Percentiles rank a stretch among this genome's conserved stretches.
phyloP scores from a whole-genome alignment of 2,888 invertebrate species.

The Ophonus ardosiacus region DNA sequence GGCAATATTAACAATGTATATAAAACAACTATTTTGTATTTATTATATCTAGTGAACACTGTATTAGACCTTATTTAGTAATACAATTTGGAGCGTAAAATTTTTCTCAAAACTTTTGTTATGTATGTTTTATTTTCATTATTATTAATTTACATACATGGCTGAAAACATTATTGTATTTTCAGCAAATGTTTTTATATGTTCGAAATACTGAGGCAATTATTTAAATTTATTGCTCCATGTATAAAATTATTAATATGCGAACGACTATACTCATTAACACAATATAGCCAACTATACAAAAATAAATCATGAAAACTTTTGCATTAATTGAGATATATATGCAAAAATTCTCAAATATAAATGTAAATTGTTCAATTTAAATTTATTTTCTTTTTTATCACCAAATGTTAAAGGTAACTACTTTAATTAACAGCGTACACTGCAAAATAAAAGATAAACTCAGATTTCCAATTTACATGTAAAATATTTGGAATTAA shows the following conservation, averaged over 20 bases:
- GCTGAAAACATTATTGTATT: no score
- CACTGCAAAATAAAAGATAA: neutral
- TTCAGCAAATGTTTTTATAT: no score
- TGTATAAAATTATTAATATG: neutral
- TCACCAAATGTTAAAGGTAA: neutral
- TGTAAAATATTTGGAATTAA: slow-evolving; percentile 33
- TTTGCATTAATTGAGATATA: neutral
- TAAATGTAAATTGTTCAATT: neutral
- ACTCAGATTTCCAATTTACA: slow-evolving; percentile 15
- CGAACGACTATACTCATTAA: neutral
- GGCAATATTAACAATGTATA: no score
- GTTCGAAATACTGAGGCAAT: no score
- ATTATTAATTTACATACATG: no score
- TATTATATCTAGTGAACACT: no score
- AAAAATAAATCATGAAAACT: neutral
- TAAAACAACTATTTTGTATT: no score
- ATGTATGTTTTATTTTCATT: no score
- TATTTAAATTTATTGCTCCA: no score
- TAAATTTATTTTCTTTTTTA: neutral
- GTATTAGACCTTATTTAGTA: no score
- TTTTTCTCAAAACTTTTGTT: no score
- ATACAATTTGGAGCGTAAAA: no score
- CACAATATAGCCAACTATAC: neutral
- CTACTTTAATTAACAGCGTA: neutral
- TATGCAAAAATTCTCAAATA: neutral